Evolutionary conservation across 1,140 invertebrate genomes (phyloP).

Genomic region (Tetraneura akinire): DNA sequence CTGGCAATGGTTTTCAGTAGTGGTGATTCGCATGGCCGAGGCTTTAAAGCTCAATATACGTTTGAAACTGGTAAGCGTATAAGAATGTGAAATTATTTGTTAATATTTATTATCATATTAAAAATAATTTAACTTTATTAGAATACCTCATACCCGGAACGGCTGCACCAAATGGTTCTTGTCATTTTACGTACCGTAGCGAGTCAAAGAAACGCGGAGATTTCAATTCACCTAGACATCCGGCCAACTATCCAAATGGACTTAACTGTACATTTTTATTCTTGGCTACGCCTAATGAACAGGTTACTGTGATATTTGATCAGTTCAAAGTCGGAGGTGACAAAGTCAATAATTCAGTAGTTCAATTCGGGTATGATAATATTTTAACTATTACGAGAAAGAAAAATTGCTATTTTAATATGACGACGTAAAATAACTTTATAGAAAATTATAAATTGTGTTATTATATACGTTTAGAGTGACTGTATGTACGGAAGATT

Average conservation of each 20-base stretch:
- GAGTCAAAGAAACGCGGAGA: constrained; percentile 81
- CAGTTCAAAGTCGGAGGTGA: constrained; percentile 84
- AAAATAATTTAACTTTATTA: constrained; percentile 55
- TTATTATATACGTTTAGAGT: constrained; percentile 57
- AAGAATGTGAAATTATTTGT: neutral
- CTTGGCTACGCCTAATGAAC: constrained; percentile 80
- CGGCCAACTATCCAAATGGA: constrained; percentile 90
- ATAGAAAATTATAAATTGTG: neutral
- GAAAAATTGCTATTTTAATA: neutral
- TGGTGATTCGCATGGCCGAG: constrained; percentile 81
- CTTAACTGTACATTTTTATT: constrained; percentile 92
- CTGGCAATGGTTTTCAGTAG: constrained; percentile 91
- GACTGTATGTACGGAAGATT: constrained; percentile 84
- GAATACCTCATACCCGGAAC: constrained; percentile 95
- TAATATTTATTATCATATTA: neutral
- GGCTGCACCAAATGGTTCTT: constrained; percentile 83
- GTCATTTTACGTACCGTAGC: constrained; percentile 88
- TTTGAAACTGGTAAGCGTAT: constrained; percentile 77
- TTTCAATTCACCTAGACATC: constrained; percentile 94
- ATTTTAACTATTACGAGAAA: constrained; percentile 56
- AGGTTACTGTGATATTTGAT: constrained; percentile 89
- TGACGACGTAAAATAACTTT: neutral
- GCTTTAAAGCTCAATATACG: constrained; percentile 87
- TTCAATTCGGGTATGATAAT: constrained; percentile 64
- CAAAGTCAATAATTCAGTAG: constrained; percentile 62